Evolutionary conservation across 2,888 invertebrate genomes (phyloP), one percentile per base, ranked within the genome.

Genomic region (Ptycholaimellus sp.): DNA sequence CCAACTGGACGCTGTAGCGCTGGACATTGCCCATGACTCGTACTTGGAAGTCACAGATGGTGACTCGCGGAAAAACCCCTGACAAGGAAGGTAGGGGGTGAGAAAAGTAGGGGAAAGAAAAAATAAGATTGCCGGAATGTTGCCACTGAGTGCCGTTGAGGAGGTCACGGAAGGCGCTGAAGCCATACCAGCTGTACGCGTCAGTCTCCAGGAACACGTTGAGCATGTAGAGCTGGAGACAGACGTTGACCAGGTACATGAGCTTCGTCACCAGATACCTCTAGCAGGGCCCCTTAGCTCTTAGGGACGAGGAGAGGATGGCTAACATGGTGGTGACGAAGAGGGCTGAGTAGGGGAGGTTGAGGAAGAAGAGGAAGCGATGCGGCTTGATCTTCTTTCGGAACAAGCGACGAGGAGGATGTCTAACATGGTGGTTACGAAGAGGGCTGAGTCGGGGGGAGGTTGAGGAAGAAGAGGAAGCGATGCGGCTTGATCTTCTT

Each of bases 1-100:
- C 13, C n/a, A 7, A 11, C 13, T 11, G 31, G n/a, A 37, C 52
- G 11, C 52, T 54, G 40, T 53, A 51, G 35, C 51, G 46, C 37
- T 55, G 54, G 22, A 54, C 43, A 43, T 56, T 53, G 31, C 53
- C 55, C 53, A 55, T 51, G 6, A 55, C 52, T n/a, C 54, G 44
- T 13, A 50, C 54, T 35, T 53, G 45, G 37, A 55, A 52, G 42
- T 55, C 55, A 38, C 55, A 52, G 2, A 53, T 20, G 4, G 40
- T 35, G 7, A 53, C 51, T 20, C 55, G 37, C 4, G 55, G 55
- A 35, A 55, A 55, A 21, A 56, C 45, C 9, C n/a, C n/a, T n/a
- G n/a, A n/a, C n/a, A n/a, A n/a, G n/a, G n/a, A n/a, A n/a, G n/a
- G n/a, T n/a, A n/a, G n/a, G n/a, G n/a, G n/a, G n/a, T n/a, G n/a